Conservation (phyloP, 2,113 vertebrate genomes). For the Laterallus jamaicensis region DNA sequence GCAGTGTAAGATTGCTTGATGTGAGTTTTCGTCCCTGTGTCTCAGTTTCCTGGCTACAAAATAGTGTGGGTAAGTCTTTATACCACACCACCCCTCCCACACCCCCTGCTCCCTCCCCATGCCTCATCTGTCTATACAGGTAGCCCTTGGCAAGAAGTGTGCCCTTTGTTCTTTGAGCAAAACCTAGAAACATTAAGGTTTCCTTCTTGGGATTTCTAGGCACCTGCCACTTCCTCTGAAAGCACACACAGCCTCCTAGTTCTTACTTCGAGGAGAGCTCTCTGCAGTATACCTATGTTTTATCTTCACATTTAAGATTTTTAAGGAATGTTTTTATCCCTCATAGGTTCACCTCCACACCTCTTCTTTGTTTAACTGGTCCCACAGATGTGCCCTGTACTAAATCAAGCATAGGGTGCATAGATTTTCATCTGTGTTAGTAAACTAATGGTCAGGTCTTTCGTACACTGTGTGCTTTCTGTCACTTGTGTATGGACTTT, state of each 20-base stretch:
- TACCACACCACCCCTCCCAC: no score
- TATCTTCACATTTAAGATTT: neutral
- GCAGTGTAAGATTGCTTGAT: neutral
- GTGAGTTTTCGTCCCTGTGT: neutral
- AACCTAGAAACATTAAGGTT: neutral
- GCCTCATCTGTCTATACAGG: neutral
- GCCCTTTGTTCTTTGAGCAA: conserved; percentile 12
- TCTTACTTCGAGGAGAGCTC: neutral
- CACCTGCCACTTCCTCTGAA: neutral
- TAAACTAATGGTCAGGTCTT: neutral
- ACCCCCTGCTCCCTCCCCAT: fast-evolving
- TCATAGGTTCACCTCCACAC: neutral
- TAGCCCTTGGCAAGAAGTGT: neutral
- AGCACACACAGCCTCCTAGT: neutral
- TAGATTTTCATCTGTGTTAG: neutral
- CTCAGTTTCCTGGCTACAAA: neutral
- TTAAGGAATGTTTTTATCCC: neutral
- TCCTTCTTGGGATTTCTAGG: neutral
- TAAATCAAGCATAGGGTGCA: neutral
- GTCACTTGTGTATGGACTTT: neutral
- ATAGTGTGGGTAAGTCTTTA: neutral
- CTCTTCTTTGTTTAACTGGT: neutral
- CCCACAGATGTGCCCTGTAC: neutral
- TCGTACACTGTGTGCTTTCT: neutral
- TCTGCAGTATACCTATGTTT: neutral